These are phyloP conservation scores for Metellina segmentata DNA, from an alignment of 2,888 invertebrate genomes.

Conservation along the genomic window DNA sequence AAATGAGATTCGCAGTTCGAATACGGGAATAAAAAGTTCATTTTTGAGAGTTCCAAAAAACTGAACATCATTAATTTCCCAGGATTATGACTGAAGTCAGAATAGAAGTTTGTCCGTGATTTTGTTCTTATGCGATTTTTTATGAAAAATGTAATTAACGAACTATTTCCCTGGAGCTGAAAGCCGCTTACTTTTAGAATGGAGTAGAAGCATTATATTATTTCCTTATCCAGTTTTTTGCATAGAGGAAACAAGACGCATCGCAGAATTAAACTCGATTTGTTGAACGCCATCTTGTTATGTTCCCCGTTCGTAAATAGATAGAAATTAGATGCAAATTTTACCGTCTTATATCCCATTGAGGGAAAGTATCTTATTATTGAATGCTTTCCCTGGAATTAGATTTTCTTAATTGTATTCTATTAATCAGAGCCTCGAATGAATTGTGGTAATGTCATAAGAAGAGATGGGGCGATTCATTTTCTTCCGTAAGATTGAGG, in stretches of 20 bases:
- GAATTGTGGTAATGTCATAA: not conserved
- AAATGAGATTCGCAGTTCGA: not conserved
- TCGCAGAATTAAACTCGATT: not conserved
- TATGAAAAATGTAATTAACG: conserved; percentile 10
- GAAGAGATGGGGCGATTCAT: not conserved
- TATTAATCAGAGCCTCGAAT: not conserved
- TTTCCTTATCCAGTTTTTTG: not conserved
- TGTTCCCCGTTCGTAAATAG: not conserved
- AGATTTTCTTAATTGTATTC: not conserved
- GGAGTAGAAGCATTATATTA: not conserved
- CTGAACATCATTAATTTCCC: conserved; percentile 3
- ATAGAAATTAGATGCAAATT: not conserved
- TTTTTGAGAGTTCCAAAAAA: conserved; percentile 2
- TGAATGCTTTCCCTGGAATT: not conserved
- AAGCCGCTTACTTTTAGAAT: not conserved
- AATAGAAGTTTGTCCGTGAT: too few species aligned
- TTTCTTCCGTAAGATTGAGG: not conserved
- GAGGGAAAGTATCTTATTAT: not conserved
- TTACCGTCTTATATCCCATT: not conserved
- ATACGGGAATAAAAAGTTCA: not conserved
- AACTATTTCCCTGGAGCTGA: not conserved
- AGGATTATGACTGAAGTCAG: not conserved
- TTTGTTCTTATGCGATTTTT: not conserved
- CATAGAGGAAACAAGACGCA: too few species aligned
- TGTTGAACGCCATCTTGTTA: not conserved